These are phyloP conservation scores for Anticlea derivata DNA, from an alignment of 2,888 invertebrate species.

Conservation along the genomic window DNA sequence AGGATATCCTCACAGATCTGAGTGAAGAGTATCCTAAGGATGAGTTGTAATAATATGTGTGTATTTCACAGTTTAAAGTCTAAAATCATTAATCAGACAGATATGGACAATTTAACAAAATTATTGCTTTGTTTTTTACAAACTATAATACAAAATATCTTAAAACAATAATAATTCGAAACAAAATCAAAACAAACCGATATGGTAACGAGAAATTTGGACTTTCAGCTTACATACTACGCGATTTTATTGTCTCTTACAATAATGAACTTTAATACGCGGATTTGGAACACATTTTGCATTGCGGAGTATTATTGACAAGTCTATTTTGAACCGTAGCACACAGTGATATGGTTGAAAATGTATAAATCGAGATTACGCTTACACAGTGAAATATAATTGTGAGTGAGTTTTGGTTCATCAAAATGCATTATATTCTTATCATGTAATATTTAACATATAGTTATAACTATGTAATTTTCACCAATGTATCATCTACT, in stretches of 20 bases:
- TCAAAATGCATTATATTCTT: conserved; percentile 54
- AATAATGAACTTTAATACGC: conserved; percentile 28
- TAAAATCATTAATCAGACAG: conserved; percentile 12
- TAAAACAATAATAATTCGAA: conserved; percentile 16
- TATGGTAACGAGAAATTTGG: conserved; percentile 50
- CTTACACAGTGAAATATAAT: conserved; percentile 32
- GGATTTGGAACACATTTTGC: conserved; percentile 8
- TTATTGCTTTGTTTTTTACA: conserved; percentile 17
- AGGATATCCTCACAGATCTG: neutral
- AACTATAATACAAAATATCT: conserved; percentile 16
- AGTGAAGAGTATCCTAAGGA: neutral
- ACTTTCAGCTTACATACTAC: conserved; percentile 42
- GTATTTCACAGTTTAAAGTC: conserved; percentile 10
- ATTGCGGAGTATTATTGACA: conserved; percentile 7
- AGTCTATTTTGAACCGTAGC: conserved; percentile 14
- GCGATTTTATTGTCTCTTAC: conserved; percentile 49
- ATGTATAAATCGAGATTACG: neutral
- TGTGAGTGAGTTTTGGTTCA: conserved; percentile 52
- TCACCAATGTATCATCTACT: no score
- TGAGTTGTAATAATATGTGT: no score
- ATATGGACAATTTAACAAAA: conserved; percentile 14
- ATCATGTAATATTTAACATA: neutral
- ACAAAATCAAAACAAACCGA: conserved; percentile 38
- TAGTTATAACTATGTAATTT: neutral
- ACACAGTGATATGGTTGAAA: neutral